phyloP scores from a whole-genome alignment of 2,888 invertebrate species.

The Dasysyrphus albostriatus region DNA sequence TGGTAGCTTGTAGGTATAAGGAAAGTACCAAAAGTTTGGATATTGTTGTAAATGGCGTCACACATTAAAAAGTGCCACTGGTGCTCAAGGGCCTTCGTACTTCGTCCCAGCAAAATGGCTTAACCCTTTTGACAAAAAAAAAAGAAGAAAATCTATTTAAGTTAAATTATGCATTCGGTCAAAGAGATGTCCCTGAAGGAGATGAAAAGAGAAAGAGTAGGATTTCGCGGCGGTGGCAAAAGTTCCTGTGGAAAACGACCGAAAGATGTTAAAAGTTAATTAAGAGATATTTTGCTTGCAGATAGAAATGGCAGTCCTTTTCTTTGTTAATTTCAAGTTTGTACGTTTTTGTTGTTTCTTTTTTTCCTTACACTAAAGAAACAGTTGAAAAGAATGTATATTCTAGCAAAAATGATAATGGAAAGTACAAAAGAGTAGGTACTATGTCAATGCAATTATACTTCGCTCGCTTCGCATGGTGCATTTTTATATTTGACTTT shows the following conservation, averaged over 20 bases:
- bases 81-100: constrained; percentile 30
- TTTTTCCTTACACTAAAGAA: constrained; percentile 7
- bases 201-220: not conserved
- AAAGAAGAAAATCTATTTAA: constrained; percentile 53
- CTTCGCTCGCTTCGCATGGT: constrained; percentile 18
- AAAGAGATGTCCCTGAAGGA: constrained; percentile 35
- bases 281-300: constrained; percentile 72
- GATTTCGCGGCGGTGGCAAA: constrained; percentile 31
- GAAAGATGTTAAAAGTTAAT: constrained; percentile 75
- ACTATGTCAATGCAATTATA: constrained; percentile 66
- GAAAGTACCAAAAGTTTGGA: constrained; percentile 60
- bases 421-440: constrained; percentile 42
- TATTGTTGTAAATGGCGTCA: constrained; percentile 75
- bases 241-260: constrained; percentile 58
- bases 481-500: constrained; percentile 50
- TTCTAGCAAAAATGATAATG: constrained; percentile 35
- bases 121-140: constrained; percentile 44
- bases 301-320: constrained; percentile 35
- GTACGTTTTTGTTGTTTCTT: not conserved
- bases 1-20: not conserved
- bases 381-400: constrained; percentile 32
- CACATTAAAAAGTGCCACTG: constrained; percentile 73
- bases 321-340: constrained; percentile 60
- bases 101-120: constrained; percentile 37
- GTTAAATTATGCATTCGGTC: constrained; percentile 73